Conservation (phyloP, 1,140 invertebrate genomes). For the Drosophila orosa region DNA sequence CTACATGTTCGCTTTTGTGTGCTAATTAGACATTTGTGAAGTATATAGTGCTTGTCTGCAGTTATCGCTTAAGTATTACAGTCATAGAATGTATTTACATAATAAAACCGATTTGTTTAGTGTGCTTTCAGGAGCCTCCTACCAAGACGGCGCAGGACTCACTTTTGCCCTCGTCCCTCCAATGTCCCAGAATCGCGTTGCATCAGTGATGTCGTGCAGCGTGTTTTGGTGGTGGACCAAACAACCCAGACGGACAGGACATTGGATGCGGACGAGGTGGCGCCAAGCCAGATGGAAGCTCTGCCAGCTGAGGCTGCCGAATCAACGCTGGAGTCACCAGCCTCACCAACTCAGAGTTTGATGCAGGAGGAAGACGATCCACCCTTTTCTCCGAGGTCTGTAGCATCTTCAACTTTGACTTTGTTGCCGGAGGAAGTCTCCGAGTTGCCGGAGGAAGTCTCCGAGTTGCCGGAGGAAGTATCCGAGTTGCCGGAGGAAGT, state of each 20-base stretch:
- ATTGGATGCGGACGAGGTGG: background rate
- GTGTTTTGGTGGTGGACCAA: background rate
- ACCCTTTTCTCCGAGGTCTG: background rate
- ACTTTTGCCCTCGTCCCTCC: background rate
- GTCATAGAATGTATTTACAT: background rate
- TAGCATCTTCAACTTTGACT: background rate
- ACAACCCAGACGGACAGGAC: background rate
- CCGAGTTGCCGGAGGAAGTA: background rate
- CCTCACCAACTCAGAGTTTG: background rate
- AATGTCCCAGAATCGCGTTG: background rate
- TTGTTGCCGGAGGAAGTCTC: too few relatives aligned
- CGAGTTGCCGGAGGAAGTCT: background rate
- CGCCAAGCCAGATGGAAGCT: background rate
- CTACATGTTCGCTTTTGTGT: background rate
- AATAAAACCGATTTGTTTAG: background rate
- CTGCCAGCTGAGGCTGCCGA: background rate
- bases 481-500: background rate
- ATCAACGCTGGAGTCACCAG: background rate
- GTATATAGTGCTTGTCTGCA: background rate
- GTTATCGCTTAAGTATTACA: background rate
- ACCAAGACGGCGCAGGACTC: background rate
- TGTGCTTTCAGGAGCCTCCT: background rate
- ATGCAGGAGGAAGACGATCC: background rate
- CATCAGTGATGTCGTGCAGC: too few relatives aligned
- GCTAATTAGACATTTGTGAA: background rate